A percentile compares a stretch with the other conserved stretches of the same genome.
These are phyloP conservation scores for Psilopsiagon aymara DNA, from an alignment of 2,113 vertebrate genomes.

Conservation along the genomic window DNA sequence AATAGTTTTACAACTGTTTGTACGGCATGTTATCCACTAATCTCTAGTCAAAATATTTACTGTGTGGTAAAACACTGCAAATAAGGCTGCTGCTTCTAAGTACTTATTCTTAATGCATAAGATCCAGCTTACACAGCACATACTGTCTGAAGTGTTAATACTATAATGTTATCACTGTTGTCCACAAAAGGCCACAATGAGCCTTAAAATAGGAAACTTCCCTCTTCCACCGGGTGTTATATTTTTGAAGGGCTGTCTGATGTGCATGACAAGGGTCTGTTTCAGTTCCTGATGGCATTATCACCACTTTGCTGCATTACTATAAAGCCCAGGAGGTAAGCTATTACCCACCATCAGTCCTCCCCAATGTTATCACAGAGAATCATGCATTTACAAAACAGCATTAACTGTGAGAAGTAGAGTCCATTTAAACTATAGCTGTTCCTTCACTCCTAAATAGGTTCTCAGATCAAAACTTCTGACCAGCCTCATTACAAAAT, in stretches of 20 bases:
- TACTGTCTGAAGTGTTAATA: conserved; percentile 37
- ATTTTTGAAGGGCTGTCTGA: conserved; percentile 41
- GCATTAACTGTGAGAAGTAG: conserved; percentile 78
- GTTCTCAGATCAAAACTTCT: conserved; percentile 69
- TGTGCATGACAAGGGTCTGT: conserved; percentile 25
- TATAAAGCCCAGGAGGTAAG: conserved; percentile 77
- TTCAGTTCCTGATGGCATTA: conserved; percentile 59
- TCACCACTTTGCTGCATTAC: conserved; percentile 55
- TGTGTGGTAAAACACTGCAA: conserved; percentile 55
- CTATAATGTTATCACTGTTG: background rate
- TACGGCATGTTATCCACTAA: conserved; percentile 54
- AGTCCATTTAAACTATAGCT: conserved; percentile 81
- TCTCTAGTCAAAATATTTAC: conserved; percentile 75
- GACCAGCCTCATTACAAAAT: conserved; percentile 30
- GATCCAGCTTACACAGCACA: conserved; percentile 25
- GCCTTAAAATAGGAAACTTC: background rate
- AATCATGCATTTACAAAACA: conserved; percentile 72
- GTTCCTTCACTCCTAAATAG: conserved; percentile 74
- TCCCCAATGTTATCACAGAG: conserved; percentile 69
- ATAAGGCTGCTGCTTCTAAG: conserved; percentile 43
- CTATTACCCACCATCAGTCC: conserved; percentile 74
- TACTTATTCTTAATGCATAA: background rate
- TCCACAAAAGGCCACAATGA: conserved; percentile 29
- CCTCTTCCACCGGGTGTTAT: background rate
- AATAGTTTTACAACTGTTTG: conserved; percentile 44